Percentiles rank a stretch among this genome's conserved stretches.
Evolutionary conservation across 2,888 invertebrate genomes (phyloP).

Genomic region (Tortrix viridana): DNA sequence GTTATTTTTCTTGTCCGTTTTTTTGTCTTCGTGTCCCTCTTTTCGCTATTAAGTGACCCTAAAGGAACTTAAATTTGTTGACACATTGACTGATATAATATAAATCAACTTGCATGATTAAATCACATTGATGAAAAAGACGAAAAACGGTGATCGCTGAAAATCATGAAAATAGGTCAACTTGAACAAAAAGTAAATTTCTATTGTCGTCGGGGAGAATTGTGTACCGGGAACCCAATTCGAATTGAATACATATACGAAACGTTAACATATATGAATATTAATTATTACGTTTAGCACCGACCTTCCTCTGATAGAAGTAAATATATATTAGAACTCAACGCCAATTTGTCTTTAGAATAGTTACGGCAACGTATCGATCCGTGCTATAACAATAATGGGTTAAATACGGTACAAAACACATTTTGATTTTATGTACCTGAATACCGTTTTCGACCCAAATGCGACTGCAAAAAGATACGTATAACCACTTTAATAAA

Average conservation of each 20-base stretch:
- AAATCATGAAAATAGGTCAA: too few relatives aligned
- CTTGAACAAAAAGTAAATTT: too few relatives aligned
- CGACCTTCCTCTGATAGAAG: too few relatives aligned
- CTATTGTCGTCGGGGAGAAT: too few relatives aligned
- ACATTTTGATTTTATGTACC: slow-evolving; percentile 1
- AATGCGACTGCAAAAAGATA: slow-evolving; percentile 1
- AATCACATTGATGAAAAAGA: too few relatives aligned
- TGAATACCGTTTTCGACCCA: slow-evolving; percentile 47
- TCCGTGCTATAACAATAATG: slow-evolving; percentile 12
- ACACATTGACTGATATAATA: too few relatives aligned
- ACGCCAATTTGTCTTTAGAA: slow-evolving; percentile 18
- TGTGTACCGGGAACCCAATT: too few relatives aligned
- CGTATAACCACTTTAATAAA: slow-evolving; percentile 15
- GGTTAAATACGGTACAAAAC: slow-evolving; percentile 1
- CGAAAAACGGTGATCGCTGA: too few relatives aligned
- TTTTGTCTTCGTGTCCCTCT: slow-evolving; percentile 37
- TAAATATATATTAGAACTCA: neutral
- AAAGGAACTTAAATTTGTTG: neutral
- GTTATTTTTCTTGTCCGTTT: slow-evolving; percentile 38
- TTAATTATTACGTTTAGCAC: too few relatives aligned
- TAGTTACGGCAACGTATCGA: slow-evolving; percentile 26
- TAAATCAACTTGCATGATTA: too few relatives aligned
- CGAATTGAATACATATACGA: too few relatives aligned
- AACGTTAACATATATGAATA: too few relatives aligned
- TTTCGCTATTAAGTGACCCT: slow-evolving; percentile 1